Percentiles rank a stretch among this genome's conserved stretches.
Conservation (phyloP, 2,797 vertebrate species). For the Molossus molossus region DNA sequence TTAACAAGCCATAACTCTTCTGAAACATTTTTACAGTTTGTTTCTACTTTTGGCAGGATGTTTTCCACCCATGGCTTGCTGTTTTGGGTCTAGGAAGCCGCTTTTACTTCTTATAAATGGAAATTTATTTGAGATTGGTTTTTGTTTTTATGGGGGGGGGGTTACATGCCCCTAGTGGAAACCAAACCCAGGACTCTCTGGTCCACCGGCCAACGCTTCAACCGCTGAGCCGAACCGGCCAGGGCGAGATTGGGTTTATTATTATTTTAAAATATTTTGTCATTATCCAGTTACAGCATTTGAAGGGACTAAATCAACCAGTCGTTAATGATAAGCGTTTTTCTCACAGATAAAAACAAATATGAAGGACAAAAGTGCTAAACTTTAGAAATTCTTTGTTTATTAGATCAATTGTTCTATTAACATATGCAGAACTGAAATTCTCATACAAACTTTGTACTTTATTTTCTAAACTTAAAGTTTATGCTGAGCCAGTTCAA, state of each 20-base stretch:
- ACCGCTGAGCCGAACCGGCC: no score
- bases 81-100: conserved; percentile 52
- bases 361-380: background rate
- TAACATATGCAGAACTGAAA: conserved; percentile 38
- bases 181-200: no score
- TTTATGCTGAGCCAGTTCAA: conserved; percentile 29
- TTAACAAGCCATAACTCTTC: conserved; percentile 45
- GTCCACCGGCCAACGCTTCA: no score
- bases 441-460: conserved; percentile 24
- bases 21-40: conserved; percentile 67
- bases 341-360: conserved; percentile 56
- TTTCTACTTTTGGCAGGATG: conserved; percentile 62
- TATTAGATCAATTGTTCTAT: background rate
- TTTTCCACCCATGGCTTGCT: conserved; percentile 66
- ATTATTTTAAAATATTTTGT: conserved; percentile 65
- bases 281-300: conserved; percentile 40
- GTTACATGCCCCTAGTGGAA: no score
- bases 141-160: background rate
- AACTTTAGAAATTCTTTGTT: conserved; percentile 45
- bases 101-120: conserved; percentile 67
- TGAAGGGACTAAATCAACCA: background rate
- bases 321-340: background rate
- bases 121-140: conserved; percentile 59
- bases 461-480: conserved; percentile 73
- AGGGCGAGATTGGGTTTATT: background rate